A percentile compares a stretch with the other conserved stretches of the same genome.
These are phyloP conservation scores for Knipowitschia caucasica DNA, from an alignment of 2,797 vertebrate genomes.

Conservation along the genomic window DNA sequence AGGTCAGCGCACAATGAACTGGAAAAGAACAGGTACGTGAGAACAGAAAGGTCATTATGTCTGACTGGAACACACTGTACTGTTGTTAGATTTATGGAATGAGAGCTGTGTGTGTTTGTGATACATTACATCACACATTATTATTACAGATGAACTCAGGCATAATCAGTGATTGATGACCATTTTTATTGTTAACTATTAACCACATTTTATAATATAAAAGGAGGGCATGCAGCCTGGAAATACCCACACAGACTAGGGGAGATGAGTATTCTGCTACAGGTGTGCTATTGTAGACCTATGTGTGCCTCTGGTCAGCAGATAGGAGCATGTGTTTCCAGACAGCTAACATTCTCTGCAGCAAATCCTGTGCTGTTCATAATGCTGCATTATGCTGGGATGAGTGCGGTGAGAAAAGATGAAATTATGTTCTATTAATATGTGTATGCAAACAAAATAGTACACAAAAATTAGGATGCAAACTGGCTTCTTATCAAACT, in stretches of 20 bases:
- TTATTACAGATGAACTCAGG: neutral
- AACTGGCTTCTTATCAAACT: constrained; percentile 2
- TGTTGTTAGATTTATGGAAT: neutral
- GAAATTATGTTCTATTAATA: constrained; percentile 21
- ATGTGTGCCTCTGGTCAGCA: constrained; percentile 65
- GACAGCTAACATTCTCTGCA: constrained; percentile 57
- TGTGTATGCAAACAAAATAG: constrained; percentile 1
- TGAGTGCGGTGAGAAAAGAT: constrained; percentile 21
- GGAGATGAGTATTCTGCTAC: constrained; percentile 35
- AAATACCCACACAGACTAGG: too few relatives aligned
- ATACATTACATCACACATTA: neutral
- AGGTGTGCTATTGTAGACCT: constrained; percentile 40
- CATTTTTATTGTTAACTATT: neutral
- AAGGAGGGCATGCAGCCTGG: too few relatives aligned
- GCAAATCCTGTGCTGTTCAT: constrained; percentile 28
- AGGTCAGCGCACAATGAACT: constrained; percentile 95
- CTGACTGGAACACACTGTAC: constrained; percentile 6
- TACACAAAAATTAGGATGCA: neutral
- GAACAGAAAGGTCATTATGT: neutral
- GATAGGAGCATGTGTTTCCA: constrained; percentile 66
- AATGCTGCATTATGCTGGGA: constrained; percentile 24
- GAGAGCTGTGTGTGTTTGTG: neutral
- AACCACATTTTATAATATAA: neutral
- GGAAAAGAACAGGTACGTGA: constrained; percentile 93
- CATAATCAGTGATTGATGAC: neutral